Evolutionary conservation across 1,140 invertebrate species (phyloP), one percentile per base, ranked within the genome.

Genomic region (Pogonomyrmex californicus): DNA sequence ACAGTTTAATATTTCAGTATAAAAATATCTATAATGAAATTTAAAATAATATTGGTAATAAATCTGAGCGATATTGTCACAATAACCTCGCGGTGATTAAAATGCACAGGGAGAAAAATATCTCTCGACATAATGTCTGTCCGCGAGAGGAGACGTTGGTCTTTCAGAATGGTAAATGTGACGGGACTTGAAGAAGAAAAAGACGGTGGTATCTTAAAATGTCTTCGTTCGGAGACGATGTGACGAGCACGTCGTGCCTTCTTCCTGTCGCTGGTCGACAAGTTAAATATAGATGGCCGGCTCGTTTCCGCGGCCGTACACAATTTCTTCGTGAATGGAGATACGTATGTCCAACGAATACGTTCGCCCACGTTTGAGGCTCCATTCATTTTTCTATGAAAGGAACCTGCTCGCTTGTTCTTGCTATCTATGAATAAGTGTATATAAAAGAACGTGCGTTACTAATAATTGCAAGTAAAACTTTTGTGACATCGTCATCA

Each of bases 271-370:
- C 87, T 90, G 78, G 86, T 88, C 90, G 90, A 83, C 91, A 87
- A 88, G 90, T 92, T 92, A 92, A 90, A 92, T 92, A 90, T 92
- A 92, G 91, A 90, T 86, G 87, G 47, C 56, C 77, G 71, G 81
- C 85, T 92, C 91, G 87, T 92, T 92, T 92, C 91, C 91, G 89
- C 87, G 87, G 90, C 86, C 91, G 86, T 58, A 87, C 90, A 92
- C 91, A 90, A 92, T 92, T 92, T 92, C 91, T 90, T 91, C 86
- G 87, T 92, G 91, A 92, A 92, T 91, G 91, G 90, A 92, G 76
- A 83, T 77, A 38, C 62, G 65, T 70, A 56, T 73, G 88, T 73
- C 41, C 58, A 85, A 71, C 38, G 60, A 41, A 33, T 23, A 23
- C 63, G 47, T 36, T 79, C 62, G 60, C 41, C 63, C 54, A 66